Evolutionary conservation across 2,113 vertebrate genomes (phyloP).

Genomic region (Suricata suricatta): DNA sequence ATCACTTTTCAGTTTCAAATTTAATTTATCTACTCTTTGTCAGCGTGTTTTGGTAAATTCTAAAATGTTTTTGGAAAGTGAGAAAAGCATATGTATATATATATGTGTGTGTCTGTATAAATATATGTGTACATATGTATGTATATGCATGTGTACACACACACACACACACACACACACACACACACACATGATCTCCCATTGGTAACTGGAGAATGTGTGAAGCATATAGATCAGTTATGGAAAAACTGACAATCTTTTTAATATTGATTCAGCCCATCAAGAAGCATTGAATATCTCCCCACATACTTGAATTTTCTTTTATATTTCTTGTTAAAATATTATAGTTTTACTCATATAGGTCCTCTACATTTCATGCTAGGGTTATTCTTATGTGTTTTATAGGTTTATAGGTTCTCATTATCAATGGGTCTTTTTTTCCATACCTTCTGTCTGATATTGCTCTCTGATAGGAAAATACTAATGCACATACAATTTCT

Average conservation of each 20-base stretch:
- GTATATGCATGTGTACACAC: background rate
- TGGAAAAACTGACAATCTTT: background rate
- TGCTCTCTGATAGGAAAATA: background rate
- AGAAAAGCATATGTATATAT: background rate
- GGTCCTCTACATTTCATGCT: background rate
- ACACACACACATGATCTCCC: background rate
- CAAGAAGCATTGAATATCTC: background rate
- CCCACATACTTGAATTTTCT: background rate
- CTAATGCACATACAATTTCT: background rate
- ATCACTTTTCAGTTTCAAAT: slow-evolving; percentile 28
- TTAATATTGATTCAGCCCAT: background rate
- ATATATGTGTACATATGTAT: background rate
- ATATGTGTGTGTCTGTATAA: background rate
- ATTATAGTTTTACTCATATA: background rate
- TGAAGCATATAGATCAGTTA: background rate
- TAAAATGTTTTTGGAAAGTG: background rate
- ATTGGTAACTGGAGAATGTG: background rate
- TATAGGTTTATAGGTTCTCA: background rate
- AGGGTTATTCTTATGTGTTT: background rate
- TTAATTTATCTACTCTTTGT: background rate
- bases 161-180: background rate
- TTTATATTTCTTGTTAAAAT: slow-evolving; percentile 14
- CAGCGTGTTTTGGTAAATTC: background rate
- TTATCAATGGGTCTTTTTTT: background rate
- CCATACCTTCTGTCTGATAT: background rate